phyloP scores from a whole-genome alignment of 2,113 vertebrate species.

The Symphodus melops region DNA sequence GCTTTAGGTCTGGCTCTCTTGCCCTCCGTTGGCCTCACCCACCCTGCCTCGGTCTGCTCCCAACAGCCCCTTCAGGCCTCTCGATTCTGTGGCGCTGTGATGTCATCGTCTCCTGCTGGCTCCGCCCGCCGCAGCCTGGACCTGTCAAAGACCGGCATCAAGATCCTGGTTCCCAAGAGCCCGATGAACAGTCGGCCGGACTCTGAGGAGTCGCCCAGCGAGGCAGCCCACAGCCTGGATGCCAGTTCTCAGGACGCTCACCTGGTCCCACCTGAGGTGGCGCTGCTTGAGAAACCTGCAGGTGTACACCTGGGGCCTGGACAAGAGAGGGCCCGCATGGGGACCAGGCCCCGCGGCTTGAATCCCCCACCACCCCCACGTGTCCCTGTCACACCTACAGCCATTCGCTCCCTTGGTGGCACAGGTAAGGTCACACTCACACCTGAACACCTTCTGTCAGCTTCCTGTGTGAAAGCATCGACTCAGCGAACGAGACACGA shows the following conservation, averaged over 20 bases:
- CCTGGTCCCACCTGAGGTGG: conserved; percentile 91
- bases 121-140: conserved; percentile 90
- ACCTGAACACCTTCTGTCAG: too few species aligned
- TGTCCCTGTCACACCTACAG: conserved; percentile 86
- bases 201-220: conserved; percentile 90
- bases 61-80: neutral
- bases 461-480: too few species aligned
- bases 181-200: conserved; percentile 91
- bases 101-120: conserved; percentile 45
- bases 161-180: conserved; percentile 97
- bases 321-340: conserved; percentile 95
- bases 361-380: conserved; percentile 82
- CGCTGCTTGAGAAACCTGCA: conserved; percentile 89
- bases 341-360: conserved; percentile 90
- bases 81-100: neutral
- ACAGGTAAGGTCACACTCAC: conserved; percentile 89
- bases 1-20: conserved; percentile 13
- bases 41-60: neutral
- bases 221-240: conserved; percentile 90
- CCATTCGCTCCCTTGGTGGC: conserved; percentile 86
- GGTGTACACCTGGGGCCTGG: conserved; percentile 89
- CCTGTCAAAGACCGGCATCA: conserved; percentile 93
- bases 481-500: too few species aligned
- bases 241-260: conserved; percentile 87
- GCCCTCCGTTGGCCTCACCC: neutral